phyloP scores from a whole-genome alignment of 1,140 invertebrate species.

The Bombus superbus region DNA sequence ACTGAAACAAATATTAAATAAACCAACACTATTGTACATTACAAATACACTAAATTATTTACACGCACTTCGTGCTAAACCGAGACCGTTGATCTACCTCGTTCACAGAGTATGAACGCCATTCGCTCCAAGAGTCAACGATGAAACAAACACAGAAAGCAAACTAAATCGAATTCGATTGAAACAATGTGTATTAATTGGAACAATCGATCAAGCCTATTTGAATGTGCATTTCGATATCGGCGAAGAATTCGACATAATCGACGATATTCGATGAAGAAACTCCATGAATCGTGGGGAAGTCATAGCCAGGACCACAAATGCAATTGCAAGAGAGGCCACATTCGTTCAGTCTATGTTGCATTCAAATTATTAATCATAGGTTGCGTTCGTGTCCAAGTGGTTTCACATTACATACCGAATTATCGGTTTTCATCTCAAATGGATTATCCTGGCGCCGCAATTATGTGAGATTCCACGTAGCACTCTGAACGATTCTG shows the following conservation, averaged over 20 bases:
- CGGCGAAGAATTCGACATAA: too few relatives aligned
- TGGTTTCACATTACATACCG: conserved; percentile 45
- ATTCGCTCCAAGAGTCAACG: not conserved
- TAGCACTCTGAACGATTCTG: conserved; percentile 9
- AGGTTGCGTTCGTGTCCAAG: conserved; percentile 40
- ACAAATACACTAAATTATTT: not conserved
- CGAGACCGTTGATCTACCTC: not conserved
- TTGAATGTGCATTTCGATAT: not conserved
- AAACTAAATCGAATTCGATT: not conserved
- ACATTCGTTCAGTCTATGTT: conserved; percentile 1
- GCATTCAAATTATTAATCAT: conserved; percentile 61
- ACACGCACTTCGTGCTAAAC: not conserved
- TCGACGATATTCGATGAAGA: not conserved
- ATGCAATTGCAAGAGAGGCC: conserved; percentile 39
- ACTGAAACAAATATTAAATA: not conserved
- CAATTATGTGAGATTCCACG: conserved; percentile 45
- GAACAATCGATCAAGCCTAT: not conserved
- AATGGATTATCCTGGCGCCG: conserved; percentile 39
- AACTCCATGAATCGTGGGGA: not conserved
- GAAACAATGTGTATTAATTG: not conserved
- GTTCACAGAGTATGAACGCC: too few relatives aligned
- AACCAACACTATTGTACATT: not conserved
- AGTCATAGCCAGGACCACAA: not conserved
- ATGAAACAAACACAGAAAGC: not conserved
- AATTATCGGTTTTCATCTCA: conserved; percentile 57